Evolutionary conservation across 2,888 invertebrate genomes (phyloP).

Genomic region (Parnassius apollo): DNA sequence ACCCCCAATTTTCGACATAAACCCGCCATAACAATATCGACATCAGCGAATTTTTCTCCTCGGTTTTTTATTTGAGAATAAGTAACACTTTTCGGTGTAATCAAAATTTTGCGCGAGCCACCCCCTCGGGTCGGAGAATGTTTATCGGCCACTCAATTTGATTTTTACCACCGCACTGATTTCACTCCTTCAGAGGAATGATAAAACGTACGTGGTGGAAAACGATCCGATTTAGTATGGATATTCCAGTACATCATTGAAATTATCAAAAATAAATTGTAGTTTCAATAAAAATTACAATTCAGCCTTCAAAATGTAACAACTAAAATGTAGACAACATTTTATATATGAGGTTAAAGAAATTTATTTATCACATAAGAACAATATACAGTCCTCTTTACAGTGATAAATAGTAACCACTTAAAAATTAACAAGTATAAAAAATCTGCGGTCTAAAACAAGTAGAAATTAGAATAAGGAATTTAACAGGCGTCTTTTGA

Average conservation of each 20-base stretch:
- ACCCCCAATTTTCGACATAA: slow-evolving; percentile 81
- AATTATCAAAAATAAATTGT: no score
- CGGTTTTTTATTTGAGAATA: slow-evolving; percentile 75
- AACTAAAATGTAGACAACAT: no score
- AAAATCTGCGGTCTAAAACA: no score
- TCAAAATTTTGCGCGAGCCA: slow-evolving; percentile 69
- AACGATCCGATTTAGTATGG: slow-evolving; percentile 47
- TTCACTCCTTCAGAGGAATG: slow-evolving; percentile 58
- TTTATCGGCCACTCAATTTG: slow-evolving; percentile 80
- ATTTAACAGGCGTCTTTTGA: no score
- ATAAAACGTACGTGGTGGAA: slow-evolving; percentile 53
- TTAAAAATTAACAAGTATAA: no score
- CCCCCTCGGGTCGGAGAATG: slow-evolving; percentile 48
- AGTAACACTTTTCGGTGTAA: slow-evolving; percentile 78
- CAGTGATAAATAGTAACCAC: no score
- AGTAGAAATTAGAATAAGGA: no score
- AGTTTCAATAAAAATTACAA: no score
- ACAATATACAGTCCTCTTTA: no score
- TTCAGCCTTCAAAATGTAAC: no score
- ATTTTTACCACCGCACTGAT: slow-evolving; percentile 75
- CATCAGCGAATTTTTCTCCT: slow-evolving; percentile 72
- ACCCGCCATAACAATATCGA: slow-evolving; percentile 81
- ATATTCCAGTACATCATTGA: slow-evolving; percentile 30
- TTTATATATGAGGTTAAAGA: no score
- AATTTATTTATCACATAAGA: no score